phyloP scores from a whole-genome alignment of 2,113 vertebrate species.

The Pterophyllum scalare region DNA sequence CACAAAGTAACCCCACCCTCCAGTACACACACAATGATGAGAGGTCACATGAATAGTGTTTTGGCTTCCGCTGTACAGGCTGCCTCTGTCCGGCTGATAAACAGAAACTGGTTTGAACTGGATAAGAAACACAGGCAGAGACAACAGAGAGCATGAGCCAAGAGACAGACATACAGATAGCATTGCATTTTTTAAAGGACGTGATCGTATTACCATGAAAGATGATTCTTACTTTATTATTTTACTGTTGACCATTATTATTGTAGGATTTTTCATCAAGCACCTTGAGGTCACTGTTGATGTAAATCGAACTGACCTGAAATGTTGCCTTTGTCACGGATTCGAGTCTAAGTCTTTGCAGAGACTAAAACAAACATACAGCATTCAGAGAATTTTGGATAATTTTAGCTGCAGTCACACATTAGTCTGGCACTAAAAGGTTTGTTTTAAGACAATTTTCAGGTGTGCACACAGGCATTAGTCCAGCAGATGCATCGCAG shows the following conservation, averaged over 20 bases:
- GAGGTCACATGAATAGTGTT: slow-evolving; percentile 69
- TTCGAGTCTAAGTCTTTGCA: background rate
- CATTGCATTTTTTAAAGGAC: background rate
- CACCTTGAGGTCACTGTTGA: no score
- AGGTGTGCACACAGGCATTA: background rate
- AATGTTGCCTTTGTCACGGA: background rate
- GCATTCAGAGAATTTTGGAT: background rate
- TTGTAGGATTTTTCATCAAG: no score
- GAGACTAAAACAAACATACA: background rate
- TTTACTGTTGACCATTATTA: background rate
- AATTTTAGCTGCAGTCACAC: background rate
- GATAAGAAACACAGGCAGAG: slow-evolving; percentile 26
- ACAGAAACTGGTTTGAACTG: slow-evolving; percentile 68
- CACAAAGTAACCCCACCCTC: background rate
- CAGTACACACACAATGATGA: slow-evolving; percentile 1
- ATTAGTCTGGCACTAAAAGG: background rate
- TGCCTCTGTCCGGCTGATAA: slow-evolving; percentile 59
- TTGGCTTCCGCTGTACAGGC: slow-evolving; percentile 58
- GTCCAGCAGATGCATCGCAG: no score
- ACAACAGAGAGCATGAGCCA: background rate
- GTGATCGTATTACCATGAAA: background rate
- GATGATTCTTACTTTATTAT: background rate
- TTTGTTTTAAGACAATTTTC: background rate
- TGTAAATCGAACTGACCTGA: background rate
- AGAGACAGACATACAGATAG: background rate